Evolutionary conservation across 2,113 vertebrate species (phyloP).

Genomic region (Oreotrochilus melanogaster): DNA sequence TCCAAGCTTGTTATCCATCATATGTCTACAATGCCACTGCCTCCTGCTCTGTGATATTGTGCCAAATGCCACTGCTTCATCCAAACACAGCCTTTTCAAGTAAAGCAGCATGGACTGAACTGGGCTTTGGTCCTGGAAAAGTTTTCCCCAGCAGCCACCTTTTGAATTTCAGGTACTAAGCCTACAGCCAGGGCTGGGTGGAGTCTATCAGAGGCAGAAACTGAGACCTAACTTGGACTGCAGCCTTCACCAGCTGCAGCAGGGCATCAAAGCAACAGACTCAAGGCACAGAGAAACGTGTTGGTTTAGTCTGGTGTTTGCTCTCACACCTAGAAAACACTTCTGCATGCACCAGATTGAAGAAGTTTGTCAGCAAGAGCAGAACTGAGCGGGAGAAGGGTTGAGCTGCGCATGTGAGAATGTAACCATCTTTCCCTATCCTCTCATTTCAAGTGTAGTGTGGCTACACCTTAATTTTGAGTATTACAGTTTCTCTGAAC

Average conservation of each 20-base stretch:
- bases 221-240: not conserved
- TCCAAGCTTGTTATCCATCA: not conserved
- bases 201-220: not conserved
- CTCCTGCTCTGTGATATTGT: not conserved
- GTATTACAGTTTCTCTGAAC: not conserved
- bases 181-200: not conserved
- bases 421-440: not conserved
- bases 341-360: slow-evolving; percentile 42
- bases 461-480: not conserved
- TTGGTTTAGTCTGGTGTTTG: slow-evolving; percentile 62
- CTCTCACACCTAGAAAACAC: slow-evolving; percentile 57
- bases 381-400: not conserved
- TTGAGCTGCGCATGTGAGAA: not conserved
- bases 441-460: not conserved
- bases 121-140: not conserved
- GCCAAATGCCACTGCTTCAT: not conserved
- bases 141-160: not conserved
- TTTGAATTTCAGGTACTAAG: not conserved
- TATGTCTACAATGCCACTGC: not conserved
- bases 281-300: not conserved
- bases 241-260: not conserved
- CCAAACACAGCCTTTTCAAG: not conserved
- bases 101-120: not conserved
- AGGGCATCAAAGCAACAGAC: not conserved
- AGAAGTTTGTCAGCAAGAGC: slow-evolving; percentile 1